A percentile compares a stretch with the other conserved stretches of the same genome.
phyloP scores from a whole-genome alignment of 1,140 invertebrate species.

The Phthorimaea operculella region DNA sequence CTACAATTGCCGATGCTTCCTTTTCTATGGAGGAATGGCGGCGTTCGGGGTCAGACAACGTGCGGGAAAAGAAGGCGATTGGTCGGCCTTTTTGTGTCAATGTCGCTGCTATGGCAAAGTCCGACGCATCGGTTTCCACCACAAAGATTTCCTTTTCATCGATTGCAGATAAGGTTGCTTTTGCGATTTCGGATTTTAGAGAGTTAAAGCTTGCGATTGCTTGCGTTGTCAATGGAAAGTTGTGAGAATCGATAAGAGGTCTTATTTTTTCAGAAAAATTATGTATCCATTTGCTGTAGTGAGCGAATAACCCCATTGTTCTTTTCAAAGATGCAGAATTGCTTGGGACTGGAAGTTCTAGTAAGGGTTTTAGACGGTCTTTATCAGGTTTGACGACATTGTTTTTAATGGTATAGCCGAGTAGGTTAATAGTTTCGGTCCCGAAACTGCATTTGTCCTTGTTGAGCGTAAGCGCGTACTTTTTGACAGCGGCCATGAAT shows the following conservation, averaged over 20 bases:
- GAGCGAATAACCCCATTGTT: conserved; percentile 21
- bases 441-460: conserved; percentile 14
- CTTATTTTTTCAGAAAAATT: conserved; percentile 21
- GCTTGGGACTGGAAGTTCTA: conserved; percentile 14
- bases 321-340: conserved; percentile 12
- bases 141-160: not conserved
- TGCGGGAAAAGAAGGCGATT: conserved; percentile 16
- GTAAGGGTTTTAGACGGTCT: conserved; percentile 13
- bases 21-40: conserved; percentile 15
- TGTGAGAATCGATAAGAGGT: not conserved
- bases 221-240: no score
- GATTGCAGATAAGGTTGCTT: not conserved
- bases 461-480: conserved; percentile 14
- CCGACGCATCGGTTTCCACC: conserved; percentile 44
- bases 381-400: conserved; percentile 7
- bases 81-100: conserved; percentile 34
- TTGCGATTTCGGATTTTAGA: no score
- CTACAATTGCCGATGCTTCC: conserved; percentile 14
- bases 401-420: conserved; percentile 10
- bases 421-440: conserved; percentile 6
- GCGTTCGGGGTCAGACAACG: conserved; percentile 9
- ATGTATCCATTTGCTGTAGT: conserved; percentile 20
- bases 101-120: conserved; percentile 42
- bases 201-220: no score
- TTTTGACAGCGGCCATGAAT: conserved; percentile 12